phyloP scores from a whole-genome alignment of 1,140 invertebrate species.

The Drosophila orosa region DNA sequence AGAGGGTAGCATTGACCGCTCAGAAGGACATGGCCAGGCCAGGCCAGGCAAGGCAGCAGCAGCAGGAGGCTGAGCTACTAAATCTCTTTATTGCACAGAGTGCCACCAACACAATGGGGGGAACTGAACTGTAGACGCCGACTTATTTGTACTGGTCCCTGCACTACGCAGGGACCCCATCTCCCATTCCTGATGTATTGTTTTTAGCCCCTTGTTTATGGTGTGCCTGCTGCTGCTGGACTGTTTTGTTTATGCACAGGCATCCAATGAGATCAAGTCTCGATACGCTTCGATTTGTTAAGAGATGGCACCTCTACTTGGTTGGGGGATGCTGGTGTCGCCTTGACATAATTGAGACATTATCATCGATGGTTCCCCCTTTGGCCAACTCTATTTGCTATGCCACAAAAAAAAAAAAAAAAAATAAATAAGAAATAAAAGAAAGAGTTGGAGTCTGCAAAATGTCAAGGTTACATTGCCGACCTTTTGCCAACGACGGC shows the following conservation, averaged over 20 bases:
- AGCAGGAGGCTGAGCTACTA: conserved; percentile 61
- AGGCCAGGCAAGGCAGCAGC: conserved; percentile 23
- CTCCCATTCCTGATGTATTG: conserved; percentile 63
- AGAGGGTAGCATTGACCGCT: conserved; percentile 69
- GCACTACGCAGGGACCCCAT: conserved; percentile 49
- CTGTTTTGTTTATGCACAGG: conserved; percentile 70
- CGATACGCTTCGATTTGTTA: conserved; percentile 58
- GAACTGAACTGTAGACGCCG: conserved; percentile 46
- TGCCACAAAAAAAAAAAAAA: background rate
- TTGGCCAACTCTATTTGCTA: conserved; percentile 53
- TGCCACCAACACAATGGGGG: conserved; percentile 45
- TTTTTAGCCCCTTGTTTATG: conserved; percentile 57
- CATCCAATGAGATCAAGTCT: conserved; percentile 47
- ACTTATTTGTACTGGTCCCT: conserved; percentile 73
- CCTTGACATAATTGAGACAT: conserved; percentile 81
- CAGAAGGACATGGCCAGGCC: conserved; percentile 65
- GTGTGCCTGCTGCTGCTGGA: conserved; percentile 39
- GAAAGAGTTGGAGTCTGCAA: conserved; percentile 25
- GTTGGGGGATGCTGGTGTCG: conserved; percentile 17
- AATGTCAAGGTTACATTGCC: conserved; percentile 75
- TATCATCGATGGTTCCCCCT: conserved; percentile 56
- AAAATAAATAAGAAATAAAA: conserved; percentile 9
- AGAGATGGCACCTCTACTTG: conserved; percentile 41
- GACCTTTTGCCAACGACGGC: conserved; percentile 66
- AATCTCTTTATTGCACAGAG: conserved; percentile 71